These are phyloP conservation scores for Pocillopora meandrina DNA, from an alignment of 92 coral and sea anemone species.

Conservation along the genomic window DNA sequence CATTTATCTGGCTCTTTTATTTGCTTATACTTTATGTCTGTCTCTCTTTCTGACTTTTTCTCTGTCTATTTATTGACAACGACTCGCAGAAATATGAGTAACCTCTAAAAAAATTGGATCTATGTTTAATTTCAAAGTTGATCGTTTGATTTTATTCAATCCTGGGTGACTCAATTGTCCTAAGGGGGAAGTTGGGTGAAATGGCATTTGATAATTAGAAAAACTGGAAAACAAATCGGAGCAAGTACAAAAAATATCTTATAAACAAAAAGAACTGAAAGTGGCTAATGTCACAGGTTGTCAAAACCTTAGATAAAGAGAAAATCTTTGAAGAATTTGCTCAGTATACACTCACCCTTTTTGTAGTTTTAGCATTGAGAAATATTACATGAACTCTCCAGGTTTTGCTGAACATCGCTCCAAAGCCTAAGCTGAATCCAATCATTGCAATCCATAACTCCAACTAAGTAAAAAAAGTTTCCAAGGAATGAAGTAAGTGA, in stretches of 20 bases:
- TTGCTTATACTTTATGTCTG: background rate
- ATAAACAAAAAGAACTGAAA: no score
- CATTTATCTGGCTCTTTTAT: background rate
- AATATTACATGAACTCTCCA: slow-evolving; percentile 90
- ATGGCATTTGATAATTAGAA: no score
- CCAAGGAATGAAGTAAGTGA: no score
- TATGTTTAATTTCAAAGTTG: no score
- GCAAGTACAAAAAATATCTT: no score
- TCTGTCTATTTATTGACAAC: no score
- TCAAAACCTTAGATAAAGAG: background rate
- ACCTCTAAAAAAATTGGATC: no score
- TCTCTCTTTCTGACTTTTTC: background rate
- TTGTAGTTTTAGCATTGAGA: slow-evolving; percentile 40
- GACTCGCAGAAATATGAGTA: no score
- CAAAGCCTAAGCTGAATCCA: slow-evolving; percentile 81
- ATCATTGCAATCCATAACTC: slow-evolving; percentile 71
- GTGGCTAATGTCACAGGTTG: background rate
- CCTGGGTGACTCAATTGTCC: no score
- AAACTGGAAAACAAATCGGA: no score
- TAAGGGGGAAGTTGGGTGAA: no score
- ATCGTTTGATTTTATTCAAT: no score
- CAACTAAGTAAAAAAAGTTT: slow-evolving; percentile 42
- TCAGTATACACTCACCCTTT: slow-evolving; percentile 37
- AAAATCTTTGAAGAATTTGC: background rate
- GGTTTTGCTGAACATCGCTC: slow-evolving; percentile 94